Conservation (phyloP, 2,113 vertebrate species). For the Dromas ardeola region DNA sequence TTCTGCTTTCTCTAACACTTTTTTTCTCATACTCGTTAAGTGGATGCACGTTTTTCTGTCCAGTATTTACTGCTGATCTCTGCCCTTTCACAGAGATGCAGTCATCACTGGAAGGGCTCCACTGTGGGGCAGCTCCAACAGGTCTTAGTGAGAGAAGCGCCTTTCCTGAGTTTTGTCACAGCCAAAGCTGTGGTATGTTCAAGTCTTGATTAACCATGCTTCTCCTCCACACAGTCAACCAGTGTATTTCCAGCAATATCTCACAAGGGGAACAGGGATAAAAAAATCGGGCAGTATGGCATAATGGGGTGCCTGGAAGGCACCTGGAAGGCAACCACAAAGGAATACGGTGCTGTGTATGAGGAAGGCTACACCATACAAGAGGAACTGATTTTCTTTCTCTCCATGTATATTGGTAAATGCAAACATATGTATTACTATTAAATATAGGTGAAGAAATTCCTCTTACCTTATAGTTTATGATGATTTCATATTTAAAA, state of each 20-base stretch:
- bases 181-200: neutral
- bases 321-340: neutral
- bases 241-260: neutral
- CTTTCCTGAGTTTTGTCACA: neutral
- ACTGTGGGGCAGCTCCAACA: neutral
- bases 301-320: neutral
- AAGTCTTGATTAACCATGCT: neutral
- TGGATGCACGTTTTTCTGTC: neutral
- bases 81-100: neutral
- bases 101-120: neutral
- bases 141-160: neutral
- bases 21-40: neutral
- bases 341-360: neutral
- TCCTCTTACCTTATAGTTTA: conserved; percentile 41
- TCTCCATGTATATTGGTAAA: neutral
- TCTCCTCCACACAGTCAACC: neutral
- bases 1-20: neutral
- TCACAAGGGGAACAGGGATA: neutral
- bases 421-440: neutral
- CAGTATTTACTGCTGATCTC: neutral
- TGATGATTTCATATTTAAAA: conserved; percentile 35
- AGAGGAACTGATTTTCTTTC: neutral
- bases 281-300: neutral
- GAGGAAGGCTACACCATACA: neutral
- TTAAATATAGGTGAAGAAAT: neutral